Conservation (phyloP, 1,140 invertebrate genomes). For the Argopecten irradians region DNA sequence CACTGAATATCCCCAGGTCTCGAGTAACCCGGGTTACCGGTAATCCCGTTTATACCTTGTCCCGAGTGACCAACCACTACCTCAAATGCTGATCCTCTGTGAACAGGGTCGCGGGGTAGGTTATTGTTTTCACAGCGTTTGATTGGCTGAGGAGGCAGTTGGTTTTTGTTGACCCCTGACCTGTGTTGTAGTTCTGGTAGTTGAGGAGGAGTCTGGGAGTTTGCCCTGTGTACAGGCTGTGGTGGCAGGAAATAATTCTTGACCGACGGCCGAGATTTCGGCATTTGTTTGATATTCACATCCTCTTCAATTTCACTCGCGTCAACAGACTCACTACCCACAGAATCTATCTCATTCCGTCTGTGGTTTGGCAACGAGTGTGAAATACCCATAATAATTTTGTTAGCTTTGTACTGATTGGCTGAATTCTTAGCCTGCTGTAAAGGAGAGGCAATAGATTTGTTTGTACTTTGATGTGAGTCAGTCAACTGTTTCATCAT, state of each 20-base stretch:
- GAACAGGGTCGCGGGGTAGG: slow-evolving; percentile 50
- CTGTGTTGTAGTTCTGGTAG: slow-evolving; percentile 42
- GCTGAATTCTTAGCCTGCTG: slow-evolving; percentile 34
- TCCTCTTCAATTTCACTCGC: slow-evolving; percentile 30
- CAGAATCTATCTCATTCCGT: slow-evolving; percentile 38
- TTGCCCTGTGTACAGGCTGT: slow-evolving; percentile 42
- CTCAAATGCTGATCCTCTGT: slow-evolving; percentile 52
- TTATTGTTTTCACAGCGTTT: slow-evolving; percentile 28
- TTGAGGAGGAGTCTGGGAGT: not conserved
- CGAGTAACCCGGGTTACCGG: slow-evolving; percentile 21
- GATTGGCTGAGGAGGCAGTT: slow-evolving; percentile 51
- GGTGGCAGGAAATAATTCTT: slow-evolving; percentile 48
- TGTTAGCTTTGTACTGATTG: slow-evolving; percentile 24
- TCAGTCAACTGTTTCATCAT: slow-evolving; percentile 30
- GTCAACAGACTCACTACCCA: slow-evolving; percentile 20
- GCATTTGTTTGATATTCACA: slow-evolving; percentile 40
- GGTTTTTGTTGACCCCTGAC: slow-evolving; percentile 34
- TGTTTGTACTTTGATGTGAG: slow-evolving; percentile 25
- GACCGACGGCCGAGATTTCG: slow-evolving; percentile 50
- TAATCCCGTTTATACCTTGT: slow-evolving; percentile 10
- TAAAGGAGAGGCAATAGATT: not conserved
- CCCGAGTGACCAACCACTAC: slow-evolving; percentile 48
- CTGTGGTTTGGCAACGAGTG: slow-evolving; percentile 24
- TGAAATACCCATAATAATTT: slow-evolving; percentile 28
- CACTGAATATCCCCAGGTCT: slow-evolving; percentile 42